These are phyloP conservation scores for Protosalanx chinensis DNA, from an alignment of 2,797 vertebrate genomes.

Conservation along the genomic window DNA sequence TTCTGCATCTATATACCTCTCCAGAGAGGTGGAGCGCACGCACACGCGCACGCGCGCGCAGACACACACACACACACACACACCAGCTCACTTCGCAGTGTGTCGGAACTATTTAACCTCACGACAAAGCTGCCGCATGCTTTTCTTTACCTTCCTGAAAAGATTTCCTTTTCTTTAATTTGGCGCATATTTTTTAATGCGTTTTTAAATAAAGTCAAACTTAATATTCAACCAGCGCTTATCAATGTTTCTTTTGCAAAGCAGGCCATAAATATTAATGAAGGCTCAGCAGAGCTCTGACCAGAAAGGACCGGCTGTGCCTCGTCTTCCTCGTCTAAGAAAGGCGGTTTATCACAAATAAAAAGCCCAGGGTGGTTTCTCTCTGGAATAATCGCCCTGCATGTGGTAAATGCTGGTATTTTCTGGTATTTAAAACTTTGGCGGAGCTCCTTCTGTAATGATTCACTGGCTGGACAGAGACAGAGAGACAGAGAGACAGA, in stretches of 20 bases:
- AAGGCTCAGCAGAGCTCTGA: constrained; percentile 44
- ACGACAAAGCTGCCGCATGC: constrained; percentile 37
- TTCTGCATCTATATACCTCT: constrained; percentile 15
- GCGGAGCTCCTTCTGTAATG: constrained; percentile 54
- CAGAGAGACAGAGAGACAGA: not conserved
- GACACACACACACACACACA: not conserved
- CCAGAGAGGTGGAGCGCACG: not conserved
- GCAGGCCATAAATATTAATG: constrained; percentile 81
- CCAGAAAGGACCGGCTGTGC: constrained; percentile 59
- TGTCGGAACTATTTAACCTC: constrained; percentile 39
- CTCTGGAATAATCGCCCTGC: constrained; percentile 71
- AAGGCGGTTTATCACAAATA: constrained; percentile 62
- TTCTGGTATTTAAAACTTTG: constrained; percentile 68
- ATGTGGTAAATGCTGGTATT: constrained; percentile 71
- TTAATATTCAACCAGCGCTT: constrained; percentile 78
- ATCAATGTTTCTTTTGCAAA: constrained; percentile 78
- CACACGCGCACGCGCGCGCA: too few species aligned
- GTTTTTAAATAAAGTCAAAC: constrained; percentile 72
- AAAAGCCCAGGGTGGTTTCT: constrained; percentile 68
- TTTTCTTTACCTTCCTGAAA: constrained; percentile 43
- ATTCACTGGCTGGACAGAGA: constrained; percentile 52
- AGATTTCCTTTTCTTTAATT: constrained; percentile 62
- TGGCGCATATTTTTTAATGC: constrained; percentile 74
- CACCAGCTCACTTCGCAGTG: constrained; percentile 8
- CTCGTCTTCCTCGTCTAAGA: constrained; percentile 52